Evolutionary conservation across 2,797 vertebrate genomes (phyloP), one percentile per base, ranked within the genome.

Genomic region (Halcyon smyrnensis): DNA sequence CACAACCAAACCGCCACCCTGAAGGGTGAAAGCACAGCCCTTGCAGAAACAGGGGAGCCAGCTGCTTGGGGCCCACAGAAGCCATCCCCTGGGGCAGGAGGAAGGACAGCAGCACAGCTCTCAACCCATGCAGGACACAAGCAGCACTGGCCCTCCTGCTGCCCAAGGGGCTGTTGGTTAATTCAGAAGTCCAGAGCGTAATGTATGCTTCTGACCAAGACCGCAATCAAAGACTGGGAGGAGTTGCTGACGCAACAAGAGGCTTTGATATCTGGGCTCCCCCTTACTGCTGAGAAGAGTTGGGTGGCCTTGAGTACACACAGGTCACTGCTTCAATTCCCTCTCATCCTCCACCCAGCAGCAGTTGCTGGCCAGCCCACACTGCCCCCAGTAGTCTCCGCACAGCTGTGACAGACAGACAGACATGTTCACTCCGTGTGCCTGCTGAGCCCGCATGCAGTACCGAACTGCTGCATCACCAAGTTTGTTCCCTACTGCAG

Each of bases 21-120:
- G 57, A 11, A 51, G 37, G 30, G 63, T 7, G 7, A 92, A 64
- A 83, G 18, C 43, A 60, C 25, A 63, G 15, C 8, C 39, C 39
- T 46, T 45, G 37, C 59, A 69, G 46, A 70, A 43, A 84, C 6
- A 19, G 18, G 24, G 17, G 11, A 81, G 39, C 53, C 34, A 50
- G 54, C 41, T 76, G 53, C 78, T 84, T 0, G 0, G 16, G 41
- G 54, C 63, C 30, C 53, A 17, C 9, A 0, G 1, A 36, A 76
- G 83, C 48, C 12, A 4, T 25, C 37, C 20, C 8, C 8, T 3
- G 0, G 18, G 27, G 36, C 1, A 0, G 25, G 32, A 79, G 18
- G 50, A 48, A 69, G 37, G 60, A 54, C 34, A 74, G 76, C 62
- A 78, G 77, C 48, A 67, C 20, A 65, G 56, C 25, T 25, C 82